Conservation (phyloP, 2,888 invertebrate species). For the Boloria euphrosyne region DNA sequence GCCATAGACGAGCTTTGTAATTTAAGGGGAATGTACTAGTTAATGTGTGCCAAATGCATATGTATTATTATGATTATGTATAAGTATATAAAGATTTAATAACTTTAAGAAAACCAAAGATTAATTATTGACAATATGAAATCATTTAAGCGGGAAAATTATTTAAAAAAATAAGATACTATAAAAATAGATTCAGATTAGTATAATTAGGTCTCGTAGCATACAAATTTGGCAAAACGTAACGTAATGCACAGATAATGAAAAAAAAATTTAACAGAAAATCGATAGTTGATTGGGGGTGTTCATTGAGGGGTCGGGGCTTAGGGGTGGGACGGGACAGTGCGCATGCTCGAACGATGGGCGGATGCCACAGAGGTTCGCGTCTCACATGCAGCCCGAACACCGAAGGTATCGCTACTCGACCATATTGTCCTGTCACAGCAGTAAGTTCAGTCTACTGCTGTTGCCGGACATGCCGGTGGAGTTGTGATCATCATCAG, state of each 20-base stretch:
- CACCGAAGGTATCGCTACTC: constrained; percentile 71
- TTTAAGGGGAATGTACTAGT: neutral
- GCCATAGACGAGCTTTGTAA: constrained; percentile 19
- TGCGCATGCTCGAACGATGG: constrained; percentile 67
- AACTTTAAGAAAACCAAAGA: neutral
- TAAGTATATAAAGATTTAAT: constrained; percentile 2
- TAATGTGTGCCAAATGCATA: constrained; percentile 11
- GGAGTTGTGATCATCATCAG: constrained; percentile 41
- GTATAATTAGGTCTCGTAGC: constrained; percentile 25
- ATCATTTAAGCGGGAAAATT: neutral
- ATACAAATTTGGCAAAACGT: constrained; percentile 28
- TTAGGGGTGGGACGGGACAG: constrained; percentile 52
- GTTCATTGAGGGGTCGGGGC: constrained; percentile 68
- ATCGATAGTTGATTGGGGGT: constrained; percentile 78
- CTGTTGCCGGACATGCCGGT: constrained; percentile 93
- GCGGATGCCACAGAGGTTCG: constrained; percentile 62
- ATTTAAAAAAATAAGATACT: neutral
- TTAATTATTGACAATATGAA: neutral
- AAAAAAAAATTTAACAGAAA: constrained; percentile 55
- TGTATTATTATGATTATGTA: neutral
- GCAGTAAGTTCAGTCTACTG: constrained; percentile 95
- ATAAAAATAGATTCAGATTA: neutral
- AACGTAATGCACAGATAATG: constrained; percentile 47
- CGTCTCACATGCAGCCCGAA: constrained; percentile 81
- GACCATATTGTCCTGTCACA: constrained; percentile 99